Evolutionary conservation across 2,797 vertebrate species (phyloP), one percentile per base, ranked within the genome.

Genomic region (Pempheris klunzingeri): DNA sequence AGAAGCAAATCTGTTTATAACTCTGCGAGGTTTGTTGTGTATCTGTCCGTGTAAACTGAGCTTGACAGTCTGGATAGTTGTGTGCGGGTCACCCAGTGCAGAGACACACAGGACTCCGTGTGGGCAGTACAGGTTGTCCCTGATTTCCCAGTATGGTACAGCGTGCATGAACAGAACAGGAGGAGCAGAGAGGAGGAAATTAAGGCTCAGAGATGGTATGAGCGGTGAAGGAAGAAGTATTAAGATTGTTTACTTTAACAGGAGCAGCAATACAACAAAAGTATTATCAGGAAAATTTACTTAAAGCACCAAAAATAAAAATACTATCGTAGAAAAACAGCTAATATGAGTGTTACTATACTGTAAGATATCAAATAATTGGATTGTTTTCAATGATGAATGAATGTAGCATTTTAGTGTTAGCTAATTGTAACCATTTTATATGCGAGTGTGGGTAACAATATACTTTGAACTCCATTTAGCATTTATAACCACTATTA

Each of bases 31-130:
- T 83, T 84, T 77, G 71, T 50, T 67, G 55, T 73, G 77, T 82
- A 43, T 87, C 47, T 55, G 55, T 62, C 49, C 47, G 30, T 83
- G 87, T 87, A 91, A 90, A 53, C 54, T 84, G 85, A 93, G 85
- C 80, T 82, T 4, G 12, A 57, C 30, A 73, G 53, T 77, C 63
- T n/a, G 65, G 66, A 59, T 65, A 59, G 78, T 80, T 87, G 71
- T 77, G 75, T 70, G 59, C 36, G 36, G 85, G 91, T 90, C 85
- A 84, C 24, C 18, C 28, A 57, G 79, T 82, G 34, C 77, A 84
- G 36, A 28, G 4, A 74, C 20, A 62, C 54, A 55, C 43, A 24
- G 47, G 58, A 47, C 38, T 44, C 44, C 50, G 30, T 52, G 50
- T 49, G 63, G 34, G 28, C 39, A 22, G 64, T 18, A 67, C 71